Conservation (phyloP, 2,797 vertebrate genomes). For the Sardinella longiceps region DNA sequence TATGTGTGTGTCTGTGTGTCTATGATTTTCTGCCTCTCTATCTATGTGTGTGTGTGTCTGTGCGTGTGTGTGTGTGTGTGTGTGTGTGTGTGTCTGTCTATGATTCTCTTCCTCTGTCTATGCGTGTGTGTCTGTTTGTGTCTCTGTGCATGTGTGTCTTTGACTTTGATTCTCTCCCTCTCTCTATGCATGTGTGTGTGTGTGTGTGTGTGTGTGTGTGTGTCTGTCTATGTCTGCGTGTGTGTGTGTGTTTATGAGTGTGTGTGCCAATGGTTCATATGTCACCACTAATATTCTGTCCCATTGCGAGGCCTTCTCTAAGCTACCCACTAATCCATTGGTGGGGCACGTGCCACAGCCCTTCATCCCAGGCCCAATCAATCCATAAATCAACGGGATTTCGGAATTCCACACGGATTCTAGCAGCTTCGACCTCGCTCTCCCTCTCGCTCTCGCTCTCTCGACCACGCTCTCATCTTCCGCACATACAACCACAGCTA, state of each 20-base stretch:
- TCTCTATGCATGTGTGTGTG: background rate
- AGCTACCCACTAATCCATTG: slow-evolving; percentile 8
- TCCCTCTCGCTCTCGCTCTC: no score
- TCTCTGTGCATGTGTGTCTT: background rate
- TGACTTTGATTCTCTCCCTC: no score
- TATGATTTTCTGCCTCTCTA: background rate
- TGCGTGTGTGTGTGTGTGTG: background rate
- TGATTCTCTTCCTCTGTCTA: no score
- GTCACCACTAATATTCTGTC: background rate
- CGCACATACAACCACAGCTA: background rate
- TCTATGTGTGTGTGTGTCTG: background rate
- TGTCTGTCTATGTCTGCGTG: no score
- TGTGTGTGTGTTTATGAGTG: background rate
- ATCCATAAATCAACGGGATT: slow-evolving; percentile 36
- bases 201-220: background rate
- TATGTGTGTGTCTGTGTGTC: background rate
- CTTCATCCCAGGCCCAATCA: slow-evolving; percentile 32
- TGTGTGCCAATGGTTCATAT: background rate
- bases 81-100: no score
- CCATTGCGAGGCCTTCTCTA: background rate
- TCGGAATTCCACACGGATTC: slow-evolving; percentile 34
- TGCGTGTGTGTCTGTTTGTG: background rate
- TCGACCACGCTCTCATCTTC: background rate
- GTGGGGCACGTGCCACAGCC: background rate
- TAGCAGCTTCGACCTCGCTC: slow-evolving; percentile 4